Percentiles rank a stretch among this genome's conserved stretches.
Conservation (phyloP, 2,113 vertebrate species). For the Zapornia atra region DNA sequence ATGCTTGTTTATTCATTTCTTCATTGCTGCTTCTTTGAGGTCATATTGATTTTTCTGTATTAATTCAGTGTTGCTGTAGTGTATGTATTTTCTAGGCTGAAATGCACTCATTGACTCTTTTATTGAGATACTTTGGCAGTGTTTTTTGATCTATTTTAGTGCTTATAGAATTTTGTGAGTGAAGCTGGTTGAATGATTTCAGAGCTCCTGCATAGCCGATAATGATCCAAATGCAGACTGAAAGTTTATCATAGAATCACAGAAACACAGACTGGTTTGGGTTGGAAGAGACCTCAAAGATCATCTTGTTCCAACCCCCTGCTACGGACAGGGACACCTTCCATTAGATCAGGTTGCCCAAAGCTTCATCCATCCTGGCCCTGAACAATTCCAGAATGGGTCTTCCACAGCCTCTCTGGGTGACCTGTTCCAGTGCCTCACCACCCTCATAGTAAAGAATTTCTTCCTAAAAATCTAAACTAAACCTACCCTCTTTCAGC, state of each 20-base stretch:
- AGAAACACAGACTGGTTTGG: too few species aligned
- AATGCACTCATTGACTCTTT: background rate
- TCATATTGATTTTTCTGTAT: slow-evolving; percentile 63
- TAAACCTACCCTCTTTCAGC: too few species aligned
- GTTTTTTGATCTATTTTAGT: background rate
- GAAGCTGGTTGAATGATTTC: background rate
- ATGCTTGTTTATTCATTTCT: slow-evolving; percentile 28
- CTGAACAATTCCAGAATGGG: too few species aligned
- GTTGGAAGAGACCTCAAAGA: too few species aligned
- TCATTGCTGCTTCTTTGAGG: slow-evolving; percentile 39
- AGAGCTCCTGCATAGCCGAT: background rate
- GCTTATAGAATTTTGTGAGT: background rate
- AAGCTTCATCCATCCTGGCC: too few species aligned
- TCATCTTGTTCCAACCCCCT: too few species aligned
- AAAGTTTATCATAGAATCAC: background rate
- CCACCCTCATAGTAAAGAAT: too few species aligned
- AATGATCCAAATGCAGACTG: background rate
- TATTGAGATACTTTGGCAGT: background rate
- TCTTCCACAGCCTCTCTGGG: too few species aligned
- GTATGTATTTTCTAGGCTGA: slow-evolving; percentile 16
- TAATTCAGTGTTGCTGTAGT: slow-evolving; percentile 19
- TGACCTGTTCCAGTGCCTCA: too few species aligned
- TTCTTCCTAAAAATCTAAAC: too few species aligned
- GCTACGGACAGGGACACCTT: too few species aligned
- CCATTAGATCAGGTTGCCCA: too few species aligned